Conservation (phyloP, 2,888 invertebrate species). For the Papilio protenor region DNA sequence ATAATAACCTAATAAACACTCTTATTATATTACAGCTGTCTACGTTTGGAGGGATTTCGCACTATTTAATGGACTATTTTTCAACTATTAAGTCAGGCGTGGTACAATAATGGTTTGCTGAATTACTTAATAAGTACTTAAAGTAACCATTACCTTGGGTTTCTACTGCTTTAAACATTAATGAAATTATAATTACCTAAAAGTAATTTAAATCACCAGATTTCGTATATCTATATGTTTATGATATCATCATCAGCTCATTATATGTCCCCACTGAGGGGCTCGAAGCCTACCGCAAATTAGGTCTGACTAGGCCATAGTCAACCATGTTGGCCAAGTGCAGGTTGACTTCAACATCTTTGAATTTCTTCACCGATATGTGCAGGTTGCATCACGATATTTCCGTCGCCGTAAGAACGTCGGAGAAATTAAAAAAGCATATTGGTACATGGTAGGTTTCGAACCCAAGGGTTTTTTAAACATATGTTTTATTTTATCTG, state of each 20-base stretch:
- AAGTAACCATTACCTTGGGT: background rate
- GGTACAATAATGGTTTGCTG: background rate
- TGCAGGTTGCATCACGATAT: too few relatives aligned
- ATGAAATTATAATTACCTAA: background rate
- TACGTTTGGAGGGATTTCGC: constrained; percentile 18
- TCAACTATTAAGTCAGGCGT: background rate
- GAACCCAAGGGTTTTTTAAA: background rate
- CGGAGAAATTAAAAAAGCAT: too few relatives aligned
- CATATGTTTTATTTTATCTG: background rate
- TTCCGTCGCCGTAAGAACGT: too few relatives aligned
- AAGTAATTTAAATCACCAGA: background rate
- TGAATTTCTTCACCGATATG: too few relatives aligned
- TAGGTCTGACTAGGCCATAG: too few relatives aligned
- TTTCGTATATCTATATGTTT: too few relatives aligned
- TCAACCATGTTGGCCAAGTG: too few relatives aligned
- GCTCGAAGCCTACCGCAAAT: too few relatives aligned
- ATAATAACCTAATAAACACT: constrained; percentile 31
- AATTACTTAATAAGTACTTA: background rate
- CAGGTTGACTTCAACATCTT: too few relatives aligned
- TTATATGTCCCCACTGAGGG: too few relatives aligned
- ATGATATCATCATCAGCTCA: too few relatives aligned
- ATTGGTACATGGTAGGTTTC: too few relatives aligned
- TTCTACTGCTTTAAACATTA: background rate
- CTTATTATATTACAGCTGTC: constrained; percentile 33
- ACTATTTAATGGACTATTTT: constrained; percentile 28